Base-by-base conservation (phyloP, 2,888 invertebrate species). In the Aspidiotus destructor region DNA sequence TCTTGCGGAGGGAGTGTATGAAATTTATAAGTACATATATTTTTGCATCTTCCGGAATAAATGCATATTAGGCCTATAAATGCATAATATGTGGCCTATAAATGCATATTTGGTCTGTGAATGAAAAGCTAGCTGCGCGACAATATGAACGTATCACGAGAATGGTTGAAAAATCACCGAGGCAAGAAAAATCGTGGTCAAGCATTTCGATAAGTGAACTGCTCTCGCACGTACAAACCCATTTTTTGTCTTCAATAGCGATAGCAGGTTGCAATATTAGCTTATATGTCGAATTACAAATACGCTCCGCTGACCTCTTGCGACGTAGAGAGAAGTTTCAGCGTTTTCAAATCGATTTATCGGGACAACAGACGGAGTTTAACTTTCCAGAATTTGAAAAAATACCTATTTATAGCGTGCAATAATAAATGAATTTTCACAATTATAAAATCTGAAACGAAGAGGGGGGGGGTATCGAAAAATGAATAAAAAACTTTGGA, bases 251-350 rank as follows among this genome's bases (percentile, higher is more conserved):
- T n/a, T n/a, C n/a, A n/a, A n/a, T n/a, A 2, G 7, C 61, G 28
- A 53, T n/a, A n/a, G n/a, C n/a, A n/a, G n/a, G n/a, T n/a, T n/a
- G n/a, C n/a, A n/a, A n/a, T n/a, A n/a, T n/a, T n/a, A n/a, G 63
- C 53, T 13, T 40, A 63, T 0, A 15, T 63, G 7, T 1, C 7
- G 2, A 8, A 28, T 10, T 63, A 53, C n/a, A n/a, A 6, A 13
- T 53, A 28, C n/a, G 63, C 28, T 1, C 17, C 63, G 1, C 1
- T 53, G 1, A 54, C 54, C 10, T 63, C 53, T 5, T n/a, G 15
- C 17, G 53, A 63, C 15, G 63, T 63, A 1, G 63, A 63, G 11
- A 48, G 63, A 54, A 6, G 5, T 7, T 63, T 63, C 40, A 53
- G 53, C 10, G 8, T 1, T 1, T 13, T 6, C 5, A 63, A 63